phyloP scores from a whole-genome alignment of 2,797 vertebrate genomes.

The Dallia pectoralis region DNA sequence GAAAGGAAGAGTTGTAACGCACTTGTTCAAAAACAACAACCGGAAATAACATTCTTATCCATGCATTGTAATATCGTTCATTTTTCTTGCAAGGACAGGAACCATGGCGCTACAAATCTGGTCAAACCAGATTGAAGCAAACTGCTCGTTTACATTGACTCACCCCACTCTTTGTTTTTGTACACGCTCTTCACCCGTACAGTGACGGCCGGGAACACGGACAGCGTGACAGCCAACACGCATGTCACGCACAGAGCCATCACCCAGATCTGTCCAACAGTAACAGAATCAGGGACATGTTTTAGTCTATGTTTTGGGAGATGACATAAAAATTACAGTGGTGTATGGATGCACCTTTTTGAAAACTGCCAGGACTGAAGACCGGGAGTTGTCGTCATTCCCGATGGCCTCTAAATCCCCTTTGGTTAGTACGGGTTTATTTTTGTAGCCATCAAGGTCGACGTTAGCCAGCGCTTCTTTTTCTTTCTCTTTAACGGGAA shows the following conservation, averaged over 20 bases:
- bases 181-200: constrained; percentile 72
- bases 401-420: constrained; percentile 26
- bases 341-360: constrained; percentile 74
- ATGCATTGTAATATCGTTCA: no score
- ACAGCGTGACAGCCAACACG: constrained; percentile 85
- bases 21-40: neutral
- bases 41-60: neutral
- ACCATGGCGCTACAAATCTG: no score
- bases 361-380: constrained; percentile 77
- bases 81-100: no score
- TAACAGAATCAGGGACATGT: neutral
- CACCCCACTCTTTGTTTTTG: constrained; percentile 75
- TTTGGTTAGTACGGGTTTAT: neutral
- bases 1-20: constrained; percentile 8
- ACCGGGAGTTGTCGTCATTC: constrained; percentile 14
- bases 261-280: constrained; percentile 78
- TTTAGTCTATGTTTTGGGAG: neutral
- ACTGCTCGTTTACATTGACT: constrained; percentile 44
- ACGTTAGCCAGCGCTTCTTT: neutral
- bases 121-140: no score
- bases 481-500: neutral
- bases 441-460: neutral
- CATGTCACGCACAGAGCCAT: constrained; percentile 83
- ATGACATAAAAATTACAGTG: neutral
- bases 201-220: constrained; percentile 83